Base-by-base conservation (phyloP, 2,888 invertebrate species). In the Papilio elwesi region DNA sequence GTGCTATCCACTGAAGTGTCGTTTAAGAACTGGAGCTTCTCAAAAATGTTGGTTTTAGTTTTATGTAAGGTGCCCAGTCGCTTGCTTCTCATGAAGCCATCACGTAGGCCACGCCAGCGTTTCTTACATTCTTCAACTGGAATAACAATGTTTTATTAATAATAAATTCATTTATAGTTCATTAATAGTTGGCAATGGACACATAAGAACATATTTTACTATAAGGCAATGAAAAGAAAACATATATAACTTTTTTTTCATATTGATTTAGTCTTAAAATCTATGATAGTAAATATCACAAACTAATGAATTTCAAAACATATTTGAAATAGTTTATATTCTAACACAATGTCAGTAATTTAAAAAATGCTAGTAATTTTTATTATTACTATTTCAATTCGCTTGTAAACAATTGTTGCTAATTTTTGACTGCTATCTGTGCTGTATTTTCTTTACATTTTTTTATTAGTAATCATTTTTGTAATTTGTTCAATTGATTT, bases 41-140 rank as follows among this genome's bases (percentile, higher is more conserved):
- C 88, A 78, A 87, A 88, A n/a, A 92, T 83, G 6, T 82, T 85
- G 0, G 85, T 79, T 76, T 89, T 91, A 1, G 87, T 84, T 70
- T 87, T 90, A 76, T 91, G 90, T 78, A 90, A 80, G 2, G 87
- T 83, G 36, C 91, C 91, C 66, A 89, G 77, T 48, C 94, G 88
- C 74, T 90, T 92, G 77, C 92, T 92, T 69, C 94, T 92, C 81
- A 93, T 90, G 83, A 94, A 95, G 64, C 94, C 90, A 82, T 95
- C 94, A 16, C 94, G 87, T 62, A 95, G 86, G 13, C 94, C 94
- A 69, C 94, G 86, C 95, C 95, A 95, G 55, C 94, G 89, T 77
- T 94, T 94, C 77, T 94, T 94, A 83, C 94, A 94, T 87, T 94
- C 94, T 77, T 94, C 94, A 80, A 93, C 94, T 94, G 87, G 48